phyloP scores from a whole-genome alignment of 2,797 vertebrate species.

The Oreortyx pictus region DNA sequence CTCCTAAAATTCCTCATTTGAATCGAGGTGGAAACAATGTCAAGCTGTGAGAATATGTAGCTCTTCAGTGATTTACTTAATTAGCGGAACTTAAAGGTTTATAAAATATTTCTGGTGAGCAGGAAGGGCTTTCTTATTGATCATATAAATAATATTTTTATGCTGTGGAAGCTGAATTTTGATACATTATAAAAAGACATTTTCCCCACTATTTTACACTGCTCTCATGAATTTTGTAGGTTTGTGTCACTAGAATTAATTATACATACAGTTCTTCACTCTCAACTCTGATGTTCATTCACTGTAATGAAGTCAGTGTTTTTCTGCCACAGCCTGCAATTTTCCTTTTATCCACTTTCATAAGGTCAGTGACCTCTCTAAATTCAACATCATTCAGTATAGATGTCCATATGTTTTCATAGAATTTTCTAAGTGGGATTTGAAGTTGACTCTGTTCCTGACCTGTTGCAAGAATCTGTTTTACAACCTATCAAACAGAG shows the following conservation, averaged over 20 bases:
- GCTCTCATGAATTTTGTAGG: constrained; percentile 64
- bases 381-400: constrained; percentile 93
- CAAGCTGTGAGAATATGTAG: not conserved
- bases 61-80: not conserved
- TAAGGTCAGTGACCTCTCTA: constrained; percentile 90
- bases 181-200: not conserved
- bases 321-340: constrained; percentile 93
- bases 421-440: constrained; percentile 91
- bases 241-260: constrained; percentile 86
- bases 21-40: not conserved
- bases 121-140: constrained; percentile 48
- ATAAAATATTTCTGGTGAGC: constrained; percentile 46
- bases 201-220: constrained; percentile 42
- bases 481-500: constrained; percentile 65
- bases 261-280: constrained; percentile 86
- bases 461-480: constrained; percentile 61
- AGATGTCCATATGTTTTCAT: constrained; percentile 94
- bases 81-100: constrained; percentile 69
- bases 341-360: constrained; percentile 94
- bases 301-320: constrained; percentile 85
- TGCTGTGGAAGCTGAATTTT: constrained; percentile 30
- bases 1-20: not conserved
- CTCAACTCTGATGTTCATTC: constrained; percentile 79
- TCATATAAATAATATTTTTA: constrained; percentile 35
- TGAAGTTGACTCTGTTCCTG: constrained; percentile 74